phyloP scores from a whole-genome alignment of 2,113 vertebrate genomes.

The Catharus fuscescens region DNA sequence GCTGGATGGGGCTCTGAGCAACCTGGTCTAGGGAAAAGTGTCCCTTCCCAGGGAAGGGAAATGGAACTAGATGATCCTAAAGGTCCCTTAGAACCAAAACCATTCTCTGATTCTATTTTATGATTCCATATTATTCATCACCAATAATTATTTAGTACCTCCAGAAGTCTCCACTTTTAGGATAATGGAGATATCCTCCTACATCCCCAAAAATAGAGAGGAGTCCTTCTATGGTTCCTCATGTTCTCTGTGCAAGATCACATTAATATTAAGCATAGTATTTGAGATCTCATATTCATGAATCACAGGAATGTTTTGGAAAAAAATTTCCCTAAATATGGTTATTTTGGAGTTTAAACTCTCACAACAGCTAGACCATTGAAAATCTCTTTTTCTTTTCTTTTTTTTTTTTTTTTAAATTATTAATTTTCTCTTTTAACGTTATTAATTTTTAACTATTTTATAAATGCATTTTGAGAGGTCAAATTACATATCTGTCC shows the following conservation, averaged over 20 bases:
- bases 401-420: neutral
- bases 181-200: neutral
- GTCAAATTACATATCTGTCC: neutral
- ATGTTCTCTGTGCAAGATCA: neutral
- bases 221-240: neutral
- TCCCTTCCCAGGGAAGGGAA: neutral
- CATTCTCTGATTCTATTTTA: neutral
- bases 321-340: neutral
- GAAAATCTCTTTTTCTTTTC: neutral
- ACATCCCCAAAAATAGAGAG: neutral
- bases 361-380: neutral
- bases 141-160: neutral
- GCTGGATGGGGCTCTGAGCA: neutral
- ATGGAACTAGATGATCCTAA: neutral
- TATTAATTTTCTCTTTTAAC: neutral
- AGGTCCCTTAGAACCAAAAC: neutral
- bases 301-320: neutral
- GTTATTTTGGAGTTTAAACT: neutral
- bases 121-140: neutral
- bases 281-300: neutral
- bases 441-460: neutral
- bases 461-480: neutral
- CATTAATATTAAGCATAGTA: neutral
- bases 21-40: neutral
- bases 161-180: neutral